A percentile compares a stretch with the other conserved stretches of the same genome.
These are phyloP conservation scores for Tuberolachnus salignus DNA, from an alignment of 2,888 invertebrate genomes.

Conservation along the genomic window DNA sequence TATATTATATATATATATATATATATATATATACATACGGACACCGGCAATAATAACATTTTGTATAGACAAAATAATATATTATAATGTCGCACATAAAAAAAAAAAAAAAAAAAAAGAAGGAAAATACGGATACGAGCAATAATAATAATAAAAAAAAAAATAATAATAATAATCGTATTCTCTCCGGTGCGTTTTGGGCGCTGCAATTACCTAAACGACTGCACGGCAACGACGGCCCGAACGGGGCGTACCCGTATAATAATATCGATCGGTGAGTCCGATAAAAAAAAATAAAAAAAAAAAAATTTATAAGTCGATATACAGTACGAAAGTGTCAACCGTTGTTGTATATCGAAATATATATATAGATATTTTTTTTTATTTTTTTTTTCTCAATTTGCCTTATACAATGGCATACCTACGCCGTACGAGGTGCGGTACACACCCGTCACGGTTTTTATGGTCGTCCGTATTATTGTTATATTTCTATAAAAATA, in stretches of 20 bases:
- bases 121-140: neutral
- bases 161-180: neutral
- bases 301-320: constrained; percentile 17
- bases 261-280: constrained; percentile 29
- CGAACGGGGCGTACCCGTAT: neutral
- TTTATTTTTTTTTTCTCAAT: neutral
- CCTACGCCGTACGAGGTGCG: constrained; percentile 3
- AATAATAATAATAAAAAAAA: constrained; percentile 26
- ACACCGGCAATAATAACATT: constrained; percentile 13
- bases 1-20: neutral
- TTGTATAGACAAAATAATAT: neutral
- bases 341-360: no score
- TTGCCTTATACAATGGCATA: no score
- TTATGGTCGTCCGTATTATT: neutral
- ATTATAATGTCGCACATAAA: constrained; percentile 13
- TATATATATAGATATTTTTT: neutral
- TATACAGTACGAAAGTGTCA: constrained; percentile 7
- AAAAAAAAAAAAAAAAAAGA: constrained; percentile 12
- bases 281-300: no score
- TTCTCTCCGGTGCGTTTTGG: neutral
- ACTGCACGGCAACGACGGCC: constrained; percentile 1
- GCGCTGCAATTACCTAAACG: constrained; percentile 30
- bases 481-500: constrained; percentile 21
- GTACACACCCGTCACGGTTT: constrained; percentile 30
- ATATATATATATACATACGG: neutral